Evolutionary conservation across 2,113 vertebrate species (phyloP).

Genomic region (Mus pahari): DNA sequence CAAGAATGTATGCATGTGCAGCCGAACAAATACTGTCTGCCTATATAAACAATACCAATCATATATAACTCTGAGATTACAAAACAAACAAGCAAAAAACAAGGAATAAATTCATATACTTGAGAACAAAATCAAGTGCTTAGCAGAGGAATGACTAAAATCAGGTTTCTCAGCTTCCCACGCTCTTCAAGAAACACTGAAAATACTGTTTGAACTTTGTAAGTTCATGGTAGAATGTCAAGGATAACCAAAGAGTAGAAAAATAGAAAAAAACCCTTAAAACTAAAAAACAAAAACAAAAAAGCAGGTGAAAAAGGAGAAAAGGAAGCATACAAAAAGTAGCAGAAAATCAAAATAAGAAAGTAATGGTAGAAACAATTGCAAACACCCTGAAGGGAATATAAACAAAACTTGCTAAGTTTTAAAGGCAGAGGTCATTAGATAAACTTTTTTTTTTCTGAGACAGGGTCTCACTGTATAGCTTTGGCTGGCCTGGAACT

Average conservation of each 20-base stretch:
- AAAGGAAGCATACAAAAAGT: constrained; percentile 51
- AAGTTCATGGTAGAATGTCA: constrained; percentile 57
- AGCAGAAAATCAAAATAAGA: constrained; percentile 54
- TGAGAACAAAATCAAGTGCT: constrained; percentile 53
- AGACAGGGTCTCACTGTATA: neutral
- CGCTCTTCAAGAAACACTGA: constrained; percentile 46
- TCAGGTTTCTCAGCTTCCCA: constrained; percentile 19
- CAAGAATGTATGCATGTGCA: constrained; percentile 44
- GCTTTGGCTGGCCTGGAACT: neutral
- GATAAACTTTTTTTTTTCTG: neutral
- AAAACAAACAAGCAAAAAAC: neutral
- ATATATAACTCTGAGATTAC: constrained; percentile 42
- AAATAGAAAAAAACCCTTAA: constrained; percentile 31
- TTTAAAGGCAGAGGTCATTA: constrained; percentile 65
- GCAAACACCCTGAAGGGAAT: constrained; percentile 48
- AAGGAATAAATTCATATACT: neutral
- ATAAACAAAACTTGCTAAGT: constrained; percentile 58
- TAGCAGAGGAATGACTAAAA: constrained; percentile 50
- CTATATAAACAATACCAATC: constrained; percentile 50
- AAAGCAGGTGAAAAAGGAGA: constrained; percentile 51
- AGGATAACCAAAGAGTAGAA: constrained; percentile 53
- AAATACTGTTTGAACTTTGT: constrained; percentile 57
- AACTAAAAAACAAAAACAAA: constrained; percentile 58
- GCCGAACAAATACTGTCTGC: neutral
- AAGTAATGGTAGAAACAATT: constrained; percentile 44